These are phyloP conservation scores for Sinohyriopsis cumingii DNA, from an alignment of 2,888 invertebrate genomes.

Conservation along the genomic window DNA sequence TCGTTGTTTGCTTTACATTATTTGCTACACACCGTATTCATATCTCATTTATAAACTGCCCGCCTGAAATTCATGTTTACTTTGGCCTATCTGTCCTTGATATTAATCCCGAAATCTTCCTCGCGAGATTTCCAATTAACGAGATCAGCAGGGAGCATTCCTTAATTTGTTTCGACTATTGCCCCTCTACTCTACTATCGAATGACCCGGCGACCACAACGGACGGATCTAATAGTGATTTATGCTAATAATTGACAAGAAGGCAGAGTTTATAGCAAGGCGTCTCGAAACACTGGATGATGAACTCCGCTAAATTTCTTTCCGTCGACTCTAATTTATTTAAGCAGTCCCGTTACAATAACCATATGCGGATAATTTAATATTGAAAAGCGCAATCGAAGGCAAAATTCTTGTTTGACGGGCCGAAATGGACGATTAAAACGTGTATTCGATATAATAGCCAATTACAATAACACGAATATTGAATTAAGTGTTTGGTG, in stretches of 20 bases:
- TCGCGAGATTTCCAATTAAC: too few relatives aligned
- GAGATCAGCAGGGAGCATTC: too few relatives aligned
- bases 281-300: conserved; percentile 21
- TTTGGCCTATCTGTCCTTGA: too few relatives aligned
- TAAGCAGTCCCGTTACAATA: conserved; percentile 42
- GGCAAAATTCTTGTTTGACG: conserved; percentile 33
- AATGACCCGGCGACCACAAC: neutral
- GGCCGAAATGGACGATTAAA: conserved; percentile 39
- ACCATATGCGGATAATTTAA: conserved; percentile 55
- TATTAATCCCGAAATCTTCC: too few relatives aligned
- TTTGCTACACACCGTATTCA: too few relatives aligned
- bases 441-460: conserved; percentile 35
- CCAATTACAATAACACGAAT: conserved; percentile 43
- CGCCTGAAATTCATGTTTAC: too few relatives aligned
- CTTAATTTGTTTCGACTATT: too few relatives aligned
- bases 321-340: conserved; percentile 43
- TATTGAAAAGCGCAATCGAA: conserved; percentile 40
- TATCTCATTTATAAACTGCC: too few relatives aligned
- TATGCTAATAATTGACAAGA: conserved; percentile 37
- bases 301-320: conserved; percentile 19
- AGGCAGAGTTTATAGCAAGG: conserved; percentile 36
- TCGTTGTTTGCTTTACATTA: too few relatives aligned
- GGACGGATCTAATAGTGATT: conserved; percentile 29
- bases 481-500: conserved; percentile 39
- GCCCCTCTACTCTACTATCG: too few relatives aligned